Conservation (phyloP, 2,113 vertebrate genomes). For the Tor tambroides region DNA sequence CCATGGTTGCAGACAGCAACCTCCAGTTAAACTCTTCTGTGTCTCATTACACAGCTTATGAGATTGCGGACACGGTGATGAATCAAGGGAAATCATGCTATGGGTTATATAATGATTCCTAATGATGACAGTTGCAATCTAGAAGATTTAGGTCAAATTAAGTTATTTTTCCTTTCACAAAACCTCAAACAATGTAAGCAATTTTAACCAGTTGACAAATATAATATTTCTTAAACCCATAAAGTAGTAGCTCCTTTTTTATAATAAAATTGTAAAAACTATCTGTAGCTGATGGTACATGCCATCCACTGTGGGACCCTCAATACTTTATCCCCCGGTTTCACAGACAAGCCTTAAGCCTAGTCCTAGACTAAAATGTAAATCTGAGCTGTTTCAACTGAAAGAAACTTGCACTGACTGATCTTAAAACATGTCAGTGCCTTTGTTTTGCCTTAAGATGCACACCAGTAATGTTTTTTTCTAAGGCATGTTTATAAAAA, state of each 20-base stretch:
- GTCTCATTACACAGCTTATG: background rate
- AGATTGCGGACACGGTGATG: background rate
- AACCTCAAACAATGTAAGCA: background rate
- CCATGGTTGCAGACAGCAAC: background rate
- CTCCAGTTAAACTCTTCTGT: slow-evolving; percentile 8
- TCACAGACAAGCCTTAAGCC: no score
- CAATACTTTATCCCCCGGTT: no score
- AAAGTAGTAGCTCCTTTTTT: background rate
- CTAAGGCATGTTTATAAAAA: no score
- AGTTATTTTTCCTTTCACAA: background rate
- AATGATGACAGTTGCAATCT: background rate
- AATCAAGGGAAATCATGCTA: background rate
- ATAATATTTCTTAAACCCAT: background rate
- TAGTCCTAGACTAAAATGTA: no score
- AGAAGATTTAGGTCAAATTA: background rate
- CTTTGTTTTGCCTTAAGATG: no score
- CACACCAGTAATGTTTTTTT: no score
- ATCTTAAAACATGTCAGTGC: no score
- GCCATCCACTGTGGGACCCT: background rate
- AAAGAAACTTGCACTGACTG: no score
- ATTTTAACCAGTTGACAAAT: background rate
- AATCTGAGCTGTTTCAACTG: no score
- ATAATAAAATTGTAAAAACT: background rate
- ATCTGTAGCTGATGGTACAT: background rate
- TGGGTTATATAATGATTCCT: slow-evolving; percentile 5